These are phyloP conservation scores for Drosophila eugracilis DNA, from an alignment of 1,140 invertebrate species.

Conservation along the genomic window DNA sequence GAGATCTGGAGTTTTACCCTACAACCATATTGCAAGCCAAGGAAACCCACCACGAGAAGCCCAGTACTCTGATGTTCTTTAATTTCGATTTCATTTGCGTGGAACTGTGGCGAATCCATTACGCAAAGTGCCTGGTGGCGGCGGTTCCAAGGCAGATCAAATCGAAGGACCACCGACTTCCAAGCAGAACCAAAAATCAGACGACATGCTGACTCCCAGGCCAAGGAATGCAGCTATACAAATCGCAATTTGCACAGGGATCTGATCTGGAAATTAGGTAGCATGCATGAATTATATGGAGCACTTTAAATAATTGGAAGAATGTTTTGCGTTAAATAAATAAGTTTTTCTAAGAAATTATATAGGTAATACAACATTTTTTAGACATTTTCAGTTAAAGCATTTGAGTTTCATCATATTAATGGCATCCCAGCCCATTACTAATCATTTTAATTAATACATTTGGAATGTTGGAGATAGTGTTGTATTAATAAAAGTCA, in stretches of 20 bases:
- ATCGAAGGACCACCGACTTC: slow-evolving; percentile 43
- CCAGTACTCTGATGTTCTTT: slow-evolving; percentile 20
- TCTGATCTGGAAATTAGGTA: slow-evolving; percentile 11
- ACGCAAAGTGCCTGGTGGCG: slow-evolving; percentile 1
- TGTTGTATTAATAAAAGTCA: slow-evolving; percentile 5
- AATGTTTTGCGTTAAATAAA: too few relatives aligned
- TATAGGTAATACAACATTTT: background rate
- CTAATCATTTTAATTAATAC: background rate
- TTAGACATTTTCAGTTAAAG: background rate
- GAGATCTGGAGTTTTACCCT: slow-evolving; percentile 6
- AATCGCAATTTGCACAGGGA: slow-evolving; percentile 61
- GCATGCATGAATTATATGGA: slow-evolving; percentile 16
- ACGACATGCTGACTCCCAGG: slow-evolving; percentile 42
- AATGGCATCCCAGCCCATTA: background rate
- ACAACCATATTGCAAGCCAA: background rate
- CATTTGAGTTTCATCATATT: background rate
- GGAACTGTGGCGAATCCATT: slow-evolving; percentile 57
- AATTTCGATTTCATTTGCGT: slow-evolving; percentile 58
- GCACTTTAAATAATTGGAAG: too few relatives aligned
- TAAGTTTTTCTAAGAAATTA: too few relatives aligned
- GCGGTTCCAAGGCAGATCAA: slow-evolving; percentile 46
- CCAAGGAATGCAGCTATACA: slow-evolving; percentile 45
- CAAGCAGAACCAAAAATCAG: slow-evolving; percentile 32
- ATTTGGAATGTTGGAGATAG: slow-evolving; percentile 1
- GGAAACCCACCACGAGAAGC: slow-evolving; percentile 1